Conservation (phyloP, 2,888 invertebrate species). For the Acanthoscelides obtectus region DNA sequence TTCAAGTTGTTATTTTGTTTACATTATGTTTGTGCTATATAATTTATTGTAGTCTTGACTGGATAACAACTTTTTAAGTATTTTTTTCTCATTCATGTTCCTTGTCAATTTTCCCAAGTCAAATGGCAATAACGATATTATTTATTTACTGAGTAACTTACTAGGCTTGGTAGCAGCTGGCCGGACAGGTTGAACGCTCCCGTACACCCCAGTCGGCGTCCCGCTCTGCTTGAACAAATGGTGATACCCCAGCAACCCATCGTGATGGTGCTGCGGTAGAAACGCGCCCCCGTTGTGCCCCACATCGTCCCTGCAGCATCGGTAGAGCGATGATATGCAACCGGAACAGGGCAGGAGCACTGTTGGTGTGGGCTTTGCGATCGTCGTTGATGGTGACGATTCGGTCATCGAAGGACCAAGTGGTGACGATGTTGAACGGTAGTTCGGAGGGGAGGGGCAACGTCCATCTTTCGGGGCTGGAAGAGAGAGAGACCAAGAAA, state of each 20-base stretch:
- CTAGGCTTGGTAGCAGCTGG: constrained; percentile 45
- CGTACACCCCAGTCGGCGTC: constrained; percentile 18
- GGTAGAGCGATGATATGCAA: constrained; percentile 60
- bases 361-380: constrained; percentile 39
- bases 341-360: constrained; percentile 55
- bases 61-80: too few relatives aligned
- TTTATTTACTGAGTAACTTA: too few relatives aligned
- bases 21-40: too few relatives aligned
- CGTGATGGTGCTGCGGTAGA: constrained; percentile 16
- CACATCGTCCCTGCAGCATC: constrained; percentile 51
- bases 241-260: not conserved
- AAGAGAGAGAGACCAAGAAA: not conserved
- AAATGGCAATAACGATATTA: too few relatives aligned
- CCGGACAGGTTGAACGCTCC: constrained; percentile 41
- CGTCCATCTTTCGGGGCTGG: constrained; percentile 3
- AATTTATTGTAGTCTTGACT: too few relatives aligned
- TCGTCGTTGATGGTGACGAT: constrained; percentile 7
- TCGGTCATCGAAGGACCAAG: not conserved
- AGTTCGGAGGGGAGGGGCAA: not conserved
- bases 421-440: not conserved
- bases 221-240: constrained; percentile 5
- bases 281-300: constrained; percentile 11
- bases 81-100: too few relatives aligned
- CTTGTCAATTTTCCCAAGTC: too few relatives aligned
- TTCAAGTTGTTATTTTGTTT: too few relatives aligned